Conservation (phyloP, 1,140 invertebrate species). For the Helicoverpa zea region DNA sequence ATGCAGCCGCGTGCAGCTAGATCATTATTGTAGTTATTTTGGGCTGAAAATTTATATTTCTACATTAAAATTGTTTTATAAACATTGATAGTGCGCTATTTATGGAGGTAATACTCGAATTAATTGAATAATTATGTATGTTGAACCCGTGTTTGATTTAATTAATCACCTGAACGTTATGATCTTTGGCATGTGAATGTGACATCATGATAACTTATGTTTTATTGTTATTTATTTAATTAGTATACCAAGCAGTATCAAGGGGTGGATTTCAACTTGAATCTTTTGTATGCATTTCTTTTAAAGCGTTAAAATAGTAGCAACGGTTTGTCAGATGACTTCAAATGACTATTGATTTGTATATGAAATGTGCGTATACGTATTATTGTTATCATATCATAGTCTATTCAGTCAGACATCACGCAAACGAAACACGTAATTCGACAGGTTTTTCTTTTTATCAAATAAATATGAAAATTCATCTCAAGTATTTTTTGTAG, state of each 20-base stretch:
- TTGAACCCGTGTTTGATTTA: not conserved
- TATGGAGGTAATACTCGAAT: not conserved
- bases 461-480: not conserved
- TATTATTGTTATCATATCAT: constrained; percentile 17
- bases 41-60: constrained; percentile 3
- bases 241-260: not conserved
- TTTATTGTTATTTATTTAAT: not conserved
- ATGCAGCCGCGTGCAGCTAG: constrained; percentile 15
- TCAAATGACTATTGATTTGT: constrained; percentile 7
- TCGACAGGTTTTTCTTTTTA: not conserved
- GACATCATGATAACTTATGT: not conserved
- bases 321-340: constrained; percentile 6
- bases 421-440: not conserved
- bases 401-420: not conserved
- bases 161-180: not conserved
- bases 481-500: too few species aligned
- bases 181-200: not conserved
- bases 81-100: constrained; percentile 32
- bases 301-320: not conserved
- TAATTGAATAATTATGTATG: not conserved
- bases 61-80: constrained; percentile 25
- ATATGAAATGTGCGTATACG: not conserved
- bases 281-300: not conserved
- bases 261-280: not conserved
- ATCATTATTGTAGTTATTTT: constrained; percentile 9